These are phyloP conservation scores for Chionomys nivalis DNA, from an alignment of 2,113 vertebrate genomes.

Conservation along the genomic window DNA sequence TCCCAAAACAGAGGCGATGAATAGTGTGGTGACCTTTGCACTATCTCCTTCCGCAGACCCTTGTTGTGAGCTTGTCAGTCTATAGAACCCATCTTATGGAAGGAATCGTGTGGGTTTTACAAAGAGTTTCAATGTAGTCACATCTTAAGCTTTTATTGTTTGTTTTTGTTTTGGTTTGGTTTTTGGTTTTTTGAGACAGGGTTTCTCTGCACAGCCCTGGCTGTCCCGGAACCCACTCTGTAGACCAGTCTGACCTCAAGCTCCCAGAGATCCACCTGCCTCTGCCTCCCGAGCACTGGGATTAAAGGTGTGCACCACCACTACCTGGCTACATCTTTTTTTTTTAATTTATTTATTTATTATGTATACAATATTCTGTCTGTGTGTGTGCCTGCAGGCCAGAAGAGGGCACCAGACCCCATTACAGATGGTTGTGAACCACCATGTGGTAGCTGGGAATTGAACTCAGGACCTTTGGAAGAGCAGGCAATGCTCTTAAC, in stretches of 20 bases:
- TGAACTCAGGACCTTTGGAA: too few relatives aligned
- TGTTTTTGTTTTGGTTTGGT: not conserved
- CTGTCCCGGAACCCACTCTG: not conserved
- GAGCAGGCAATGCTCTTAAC: too few relatives aligned
- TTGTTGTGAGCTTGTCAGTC: not conserved
- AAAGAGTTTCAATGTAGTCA: not conserved
- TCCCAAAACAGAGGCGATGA: not conserved
- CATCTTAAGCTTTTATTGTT: not conserved
- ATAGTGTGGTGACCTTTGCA: not conserved
- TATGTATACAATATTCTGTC: too few relatives aligned
- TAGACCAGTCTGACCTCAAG: not conserved
- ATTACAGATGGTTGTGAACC: too few relatives aligned
- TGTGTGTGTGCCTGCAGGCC: too few relatives aligned
- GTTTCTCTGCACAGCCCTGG: not conserved
- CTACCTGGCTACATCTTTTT: not conserved
- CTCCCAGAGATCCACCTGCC: not conserved
- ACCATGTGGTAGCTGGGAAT: too few relatives aligned
- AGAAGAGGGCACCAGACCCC: too few relatives aligned
- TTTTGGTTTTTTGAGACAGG: not conserved
- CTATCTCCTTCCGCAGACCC: not conserved
- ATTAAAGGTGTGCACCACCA: not conserved
- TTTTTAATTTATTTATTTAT: too few relatives aligned
- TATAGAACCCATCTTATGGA: not conserved
- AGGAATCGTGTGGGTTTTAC: not conserved
- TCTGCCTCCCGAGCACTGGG: not conserved